These are phyloP conservation scores for Andrena chrysosceles DNA, from an alignment of 2,888 invertebrate genomes.

Conservation along the genomic window DNA sequence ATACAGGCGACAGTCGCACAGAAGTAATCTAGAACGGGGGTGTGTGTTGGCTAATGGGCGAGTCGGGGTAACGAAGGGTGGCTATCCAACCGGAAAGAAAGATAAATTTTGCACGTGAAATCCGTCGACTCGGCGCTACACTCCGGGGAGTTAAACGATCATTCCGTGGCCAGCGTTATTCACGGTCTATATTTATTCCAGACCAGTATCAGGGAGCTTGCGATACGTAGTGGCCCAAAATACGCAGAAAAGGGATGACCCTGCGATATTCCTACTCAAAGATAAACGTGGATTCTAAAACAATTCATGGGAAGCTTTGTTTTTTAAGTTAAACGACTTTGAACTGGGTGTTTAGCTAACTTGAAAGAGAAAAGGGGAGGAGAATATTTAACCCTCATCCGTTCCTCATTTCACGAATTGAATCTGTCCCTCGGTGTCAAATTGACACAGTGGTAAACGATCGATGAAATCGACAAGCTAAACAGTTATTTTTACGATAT, in stretches of 20 bases:
- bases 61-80: conserved; percentile 5
- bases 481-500: no score
- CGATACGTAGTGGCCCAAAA: no score
- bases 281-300: neutral
- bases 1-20: conserved; percentile 20
- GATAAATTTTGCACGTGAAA: conserved; percentile 20
- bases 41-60: conserved; percentile 20
- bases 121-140: neutral
- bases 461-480: no score
- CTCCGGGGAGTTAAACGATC: neutral
- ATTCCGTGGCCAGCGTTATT: neutral
- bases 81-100: conserved; percentile 10
- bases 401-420: no score
- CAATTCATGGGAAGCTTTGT: no score
- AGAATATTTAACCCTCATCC: no score
- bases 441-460: no score
- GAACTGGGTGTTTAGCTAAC: no score
- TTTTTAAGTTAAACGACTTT: no score
- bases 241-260: no score
- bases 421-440: no score
- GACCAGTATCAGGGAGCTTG: neutral
- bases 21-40: conserved; percentile 25
- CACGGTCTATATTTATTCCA: neutral
- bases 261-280: neutral
- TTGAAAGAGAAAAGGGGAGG: no score